Conservation (phyloP, 2,113 vertebrate species). For the zebrafish (Danio rerio) region GRCz12tu NC_133198.1:44063001-44063500, state of each 20-base stretch:
- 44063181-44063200: slow-evolving; percentile 82
- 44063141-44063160: slow-evolving; percentile 90
- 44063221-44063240: slow-evolving; percentile 62
- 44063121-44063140: slow-evolving; percentile 84
- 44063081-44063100: slow-evolving; percentile 83
- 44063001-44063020: slow-evolving; percentile 53
- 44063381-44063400: slow-evolving; percentile 43
- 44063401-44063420: slow-evolving; percentile 42
- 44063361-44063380: background rate
- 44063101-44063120: slow-evolving; percentile 80
- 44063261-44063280: slow-evolving; percentile 86
- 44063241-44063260: slow-evolving; percentile 61
- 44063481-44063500: slow-evolving; percentile 45
- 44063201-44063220: slow-evolving; percentile 87
- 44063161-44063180: slow-evolving; percentile 87
- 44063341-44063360: background rate
- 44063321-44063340: slow-evolving; percentile 15
- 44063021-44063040: slow-evolving; percentile 22
- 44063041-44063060: slow-evolving; percentile 36
- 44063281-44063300: slow-evolving; percentile 84
- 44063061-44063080: slow-evolving; percentile 59
- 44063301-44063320: slow-evolving; percentile 73
- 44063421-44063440: slow-evolving; percentile 39
- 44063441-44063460: slow-evolving; percentile 31
- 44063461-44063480: background rate